A percentile compares a stretch with the other conserved stretches of the same genome.
These are phyloP conservation scores for Nebria salina DNA, from an alignment of 2,888 invertebrate genomes.

Conservation along the genomic window DNA sequence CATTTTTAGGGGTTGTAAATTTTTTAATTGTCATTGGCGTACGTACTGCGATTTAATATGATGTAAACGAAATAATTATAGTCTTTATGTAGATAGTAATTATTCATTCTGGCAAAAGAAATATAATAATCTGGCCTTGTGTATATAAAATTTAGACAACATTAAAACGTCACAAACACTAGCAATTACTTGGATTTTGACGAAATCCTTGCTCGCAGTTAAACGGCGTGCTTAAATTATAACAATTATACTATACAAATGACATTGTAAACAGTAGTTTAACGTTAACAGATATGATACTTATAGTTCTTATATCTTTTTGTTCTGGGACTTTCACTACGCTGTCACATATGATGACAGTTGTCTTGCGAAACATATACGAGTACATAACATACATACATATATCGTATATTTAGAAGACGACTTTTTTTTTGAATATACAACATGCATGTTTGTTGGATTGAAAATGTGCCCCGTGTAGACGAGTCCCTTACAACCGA, in stretches of 20 bases:
- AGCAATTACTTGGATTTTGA: slow-evolving; percentile 45
- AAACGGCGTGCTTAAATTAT: not conserved
- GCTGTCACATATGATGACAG: no score
- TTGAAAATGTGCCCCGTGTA: not conserved
- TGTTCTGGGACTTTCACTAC: no score
- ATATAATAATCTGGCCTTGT: not conserved
- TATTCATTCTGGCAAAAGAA: not conserved
- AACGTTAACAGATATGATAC: not conserved
- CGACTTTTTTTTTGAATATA: no score
- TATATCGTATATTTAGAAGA: no score
- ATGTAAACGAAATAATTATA: not conserved
- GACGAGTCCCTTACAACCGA: not conserved
- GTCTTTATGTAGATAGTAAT: not conserved
- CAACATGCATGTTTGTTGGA: not conserved
- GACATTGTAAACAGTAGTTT: not conserved
- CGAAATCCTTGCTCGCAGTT: not conserved
- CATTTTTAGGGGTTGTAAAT: not conserved
- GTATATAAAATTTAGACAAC: not conserved
- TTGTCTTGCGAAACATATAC: not conserved
- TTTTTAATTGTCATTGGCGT: not conserved
- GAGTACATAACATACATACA: no score
- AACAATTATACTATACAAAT: not conserved
- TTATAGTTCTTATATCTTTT: not conserved
- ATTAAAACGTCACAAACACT: not conserved
- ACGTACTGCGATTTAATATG: not conserved